Percentiles rank a stretch among this genome's conserved stretches.
Evolutionary conservation across 2,113 vertebrate genomes (phyloP).

Genomic region (Ptilonorhynchus violaceus): DNA sequence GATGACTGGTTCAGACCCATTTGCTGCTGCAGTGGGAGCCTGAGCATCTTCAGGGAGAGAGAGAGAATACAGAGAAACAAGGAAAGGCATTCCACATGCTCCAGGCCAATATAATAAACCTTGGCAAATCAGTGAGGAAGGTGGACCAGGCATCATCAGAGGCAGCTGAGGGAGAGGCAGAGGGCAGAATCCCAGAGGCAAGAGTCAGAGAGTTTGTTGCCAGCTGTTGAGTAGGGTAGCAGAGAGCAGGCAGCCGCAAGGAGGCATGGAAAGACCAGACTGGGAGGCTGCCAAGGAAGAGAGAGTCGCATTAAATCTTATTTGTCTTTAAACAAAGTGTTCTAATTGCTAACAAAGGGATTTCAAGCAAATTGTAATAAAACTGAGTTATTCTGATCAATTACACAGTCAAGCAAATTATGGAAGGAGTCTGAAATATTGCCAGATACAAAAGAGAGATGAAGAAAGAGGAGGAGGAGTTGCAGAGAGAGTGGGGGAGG

Average conservation of each 20-base stretch:
- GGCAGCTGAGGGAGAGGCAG: neutral
- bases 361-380: slow-evolving; percentile 70
- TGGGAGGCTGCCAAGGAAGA: slow-evolving; percentile 58
- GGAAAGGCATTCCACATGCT: accelerated
- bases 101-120: neutral
- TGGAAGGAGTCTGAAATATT: slow-evolving; percentile 41
- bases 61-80: neutral
- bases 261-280: slow-evolving; percentile 47
- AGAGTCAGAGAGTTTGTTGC: neutral
- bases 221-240: neutral
- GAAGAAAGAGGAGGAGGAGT: slow-evolving; percentile 52
- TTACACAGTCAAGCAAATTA: slow-evolving; percentile 67
- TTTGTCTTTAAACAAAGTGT: slow-evolving; percentile 74
- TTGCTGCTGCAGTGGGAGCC: neutral
- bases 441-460: slow-evolving; percentile 56
- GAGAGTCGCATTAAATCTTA: slow-evolving; percentile 61
- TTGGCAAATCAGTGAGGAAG: neutral
- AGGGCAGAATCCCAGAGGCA: neutral
- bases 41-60: neutral
- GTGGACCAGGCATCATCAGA: neutral
- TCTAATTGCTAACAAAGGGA: slow-evolving; percentile 73
- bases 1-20: neutral
- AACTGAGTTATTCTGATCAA: slow-evolving; percentile 70
- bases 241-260: slow-evolving; percentile 26
- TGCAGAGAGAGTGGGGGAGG: neutral